Percentiles rank a stretch among this genome's conserved stretches.
phyloP scores from a whole-genome alignment of 64 coral and sea anemone species.

The Actinia tenebrosa region DNA sequence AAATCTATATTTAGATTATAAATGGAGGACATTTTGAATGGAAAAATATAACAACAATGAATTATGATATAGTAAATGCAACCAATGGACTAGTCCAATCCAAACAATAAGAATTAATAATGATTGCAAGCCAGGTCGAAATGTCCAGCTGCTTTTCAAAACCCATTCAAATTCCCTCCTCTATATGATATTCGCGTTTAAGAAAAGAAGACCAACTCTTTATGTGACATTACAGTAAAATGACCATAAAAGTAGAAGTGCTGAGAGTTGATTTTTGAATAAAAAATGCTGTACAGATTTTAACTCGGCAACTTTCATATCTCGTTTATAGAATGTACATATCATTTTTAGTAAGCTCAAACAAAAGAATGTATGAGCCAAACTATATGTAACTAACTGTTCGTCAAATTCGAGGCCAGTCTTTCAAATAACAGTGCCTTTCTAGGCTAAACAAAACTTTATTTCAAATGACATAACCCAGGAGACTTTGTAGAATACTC shows the following conservation, averaged over 20 bases:
- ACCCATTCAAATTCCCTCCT: neutral
- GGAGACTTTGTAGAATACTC: neutral
- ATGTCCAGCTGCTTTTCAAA: conserved; percentile 5
- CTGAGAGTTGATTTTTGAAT: conserved; percentile 1
- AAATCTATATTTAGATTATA: conserved; percentile 6
- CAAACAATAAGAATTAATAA: conserved; percentile 14
- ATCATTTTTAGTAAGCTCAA: neutral
- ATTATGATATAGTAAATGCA: neutral
- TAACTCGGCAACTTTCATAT: neutral
- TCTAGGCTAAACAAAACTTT: neutral
- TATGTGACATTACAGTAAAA: neutral
- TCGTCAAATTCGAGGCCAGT: neutral
- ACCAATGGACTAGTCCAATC: neutral
- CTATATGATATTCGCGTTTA: neutral
- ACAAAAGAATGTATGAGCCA: conserved; percentile 23
- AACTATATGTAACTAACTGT: conserved; percentile 20
- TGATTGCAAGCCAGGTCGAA: conserved; percentile 4
- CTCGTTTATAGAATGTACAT: conserved; percentile 11
- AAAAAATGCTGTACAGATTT: neutral
- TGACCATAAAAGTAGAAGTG: neutral
- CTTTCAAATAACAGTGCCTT: neutral
- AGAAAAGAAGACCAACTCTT: neutral
- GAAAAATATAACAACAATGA: neutral
- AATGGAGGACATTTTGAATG: neutral
- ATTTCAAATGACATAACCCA: neutral